These are phyloP conservation scores for Callipepla californica DNA, from an alignment of 2,113 vertebrate species.

Conservation along the genomic window DNA sequence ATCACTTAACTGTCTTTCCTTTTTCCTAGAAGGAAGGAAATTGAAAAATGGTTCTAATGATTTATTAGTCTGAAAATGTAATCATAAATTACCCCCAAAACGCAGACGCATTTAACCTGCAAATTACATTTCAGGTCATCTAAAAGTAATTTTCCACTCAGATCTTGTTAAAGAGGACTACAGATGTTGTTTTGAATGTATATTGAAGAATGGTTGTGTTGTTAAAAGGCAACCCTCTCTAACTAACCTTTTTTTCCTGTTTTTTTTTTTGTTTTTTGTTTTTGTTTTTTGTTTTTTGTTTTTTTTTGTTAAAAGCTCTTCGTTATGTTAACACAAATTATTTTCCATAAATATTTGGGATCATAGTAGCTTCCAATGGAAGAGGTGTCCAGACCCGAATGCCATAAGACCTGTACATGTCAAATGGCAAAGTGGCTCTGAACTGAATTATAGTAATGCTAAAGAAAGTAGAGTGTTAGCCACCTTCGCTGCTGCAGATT, in stretches of 20 bases:
- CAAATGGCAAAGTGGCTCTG: background rate
- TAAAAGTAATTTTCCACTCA: conserved; percentile 56
- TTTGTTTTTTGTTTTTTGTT: background rate
- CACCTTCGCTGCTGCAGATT: too few species aligned
- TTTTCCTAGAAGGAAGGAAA: background rate
- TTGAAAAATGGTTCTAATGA: background rate
- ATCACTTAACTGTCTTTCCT: background rate
- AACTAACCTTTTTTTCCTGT: background rate
- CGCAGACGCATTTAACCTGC: conserved; percentile 29
- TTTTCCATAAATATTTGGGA: background rate
- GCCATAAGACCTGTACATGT: background rate
- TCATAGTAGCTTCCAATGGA: background rate
- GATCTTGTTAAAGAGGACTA: conserved; percentile 42
- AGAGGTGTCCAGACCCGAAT: background rate
- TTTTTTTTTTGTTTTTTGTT: background rate
- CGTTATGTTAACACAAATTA: background rate
- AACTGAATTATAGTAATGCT: background rate
- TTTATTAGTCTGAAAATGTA: background rate
- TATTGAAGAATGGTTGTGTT: conserved; percentile 60
- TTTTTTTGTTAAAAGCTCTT: background rate
- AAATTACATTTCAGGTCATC: conserved; percentile 64
- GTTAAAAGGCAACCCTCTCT: background rate
- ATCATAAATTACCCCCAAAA: conserved; percentile 48
- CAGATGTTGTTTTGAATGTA: conserved; percentile 63
- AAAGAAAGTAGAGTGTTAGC: background rate